phyloP scores from a whole-genome alignment of 2,888 invertebrate genomes.

The Hanleya hanleyi region DNA sequence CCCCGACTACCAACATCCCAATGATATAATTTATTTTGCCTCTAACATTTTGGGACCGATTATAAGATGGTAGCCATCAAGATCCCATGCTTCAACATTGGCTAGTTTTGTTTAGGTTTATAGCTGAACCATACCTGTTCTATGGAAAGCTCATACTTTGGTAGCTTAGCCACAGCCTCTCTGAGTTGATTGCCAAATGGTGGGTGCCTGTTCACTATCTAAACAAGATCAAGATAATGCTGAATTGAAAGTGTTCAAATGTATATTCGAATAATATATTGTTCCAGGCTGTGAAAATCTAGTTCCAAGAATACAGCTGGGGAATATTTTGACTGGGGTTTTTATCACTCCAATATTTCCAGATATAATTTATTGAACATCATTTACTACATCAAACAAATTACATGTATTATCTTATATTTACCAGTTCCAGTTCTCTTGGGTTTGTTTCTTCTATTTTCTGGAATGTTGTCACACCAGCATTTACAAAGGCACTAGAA shows the following conservation, averaged over 20 bases:
- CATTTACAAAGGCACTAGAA: slow-evolving; percentile 79
- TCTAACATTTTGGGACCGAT: too few species aligned
- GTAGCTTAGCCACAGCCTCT: slow-evolving; percentile 79
- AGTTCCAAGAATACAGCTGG: not conserved
- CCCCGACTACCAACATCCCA: too few species aligned
- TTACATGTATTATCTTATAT: not conserved
- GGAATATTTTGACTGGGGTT: not conserved
- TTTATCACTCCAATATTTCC: not conserved
- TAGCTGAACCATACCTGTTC: too few species aligned
- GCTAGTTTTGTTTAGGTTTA: too few species aligned
- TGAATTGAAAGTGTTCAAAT: too few species aligned
- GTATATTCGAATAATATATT: too few species aligned
- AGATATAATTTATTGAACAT: not conserved
- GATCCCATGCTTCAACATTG: too few species aligned
- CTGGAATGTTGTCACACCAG: slow-evolving; percentile 81
- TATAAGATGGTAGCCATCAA: too few species aligned
- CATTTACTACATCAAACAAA: too few species aligned
- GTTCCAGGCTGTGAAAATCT: slow-evolving; percentile 1
- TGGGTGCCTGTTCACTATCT: slow-evolving; percentile 84
- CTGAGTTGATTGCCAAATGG: slow-evolving; percentile 82
- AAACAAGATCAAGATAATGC: slow-evolving; percentile 29
- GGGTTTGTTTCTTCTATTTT: slow-evolving; percentile 81
- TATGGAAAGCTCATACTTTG: slow-evolving; percentile 77
- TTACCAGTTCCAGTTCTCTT: slow-evolving; percentile 81
- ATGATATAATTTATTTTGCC: too few species aligned